These are phyloP conservation scores for Coptodon rendalli DNA, from an alignment of 2,113 vertebrate species.

Conservation along the genomic window DNA sequence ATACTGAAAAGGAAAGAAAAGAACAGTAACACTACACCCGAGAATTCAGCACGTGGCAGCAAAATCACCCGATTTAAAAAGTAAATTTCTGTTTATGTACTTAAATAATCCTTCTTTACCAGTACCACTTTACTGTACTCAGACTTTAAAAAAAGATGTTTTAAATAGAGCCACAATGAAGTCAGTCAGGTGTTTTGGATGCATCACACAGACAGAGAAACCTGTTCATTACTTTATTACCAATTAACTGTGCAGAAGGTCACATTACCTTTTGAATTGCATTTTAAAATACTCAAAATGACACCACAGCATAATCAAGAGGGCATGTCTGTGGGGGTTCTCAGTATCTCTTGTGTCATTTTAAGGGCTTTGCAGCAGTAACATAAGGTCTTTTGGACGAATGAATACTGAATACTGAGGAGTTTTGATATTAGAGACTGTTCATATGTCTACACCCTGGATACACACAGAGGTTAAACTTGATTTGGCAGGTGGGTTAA, in stretches of 20 bases:
- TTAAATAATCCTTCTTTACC: background rate
- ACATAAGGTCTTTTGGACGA: background rate
- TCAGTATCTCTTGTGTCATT: background rate
- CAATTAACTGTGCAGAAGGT: background rate
- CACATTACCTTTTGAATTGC: background rate
- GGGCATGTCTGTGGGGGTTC: background rate
- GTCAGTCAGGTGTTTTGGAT: background rate
- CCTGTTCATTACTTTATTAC: background rate
- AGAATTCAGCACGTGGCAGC: background rate
- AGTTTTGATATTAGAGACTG: background rate
- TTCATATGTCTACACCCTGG: background rate
- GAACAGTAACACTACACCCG: background rate
- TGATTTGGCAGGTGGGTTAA: background rate
- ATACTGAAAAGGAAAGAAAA: background rate
- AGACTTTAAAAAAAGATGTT: background rate
- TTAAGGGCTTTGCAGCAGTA: background rate
- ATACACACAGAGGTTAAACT: background rate
- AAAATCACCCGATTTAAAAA: background rate
- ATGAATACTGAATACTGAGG: background rate
- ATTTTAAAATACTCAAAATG: background rate
- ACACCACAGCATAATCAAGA: background rate
- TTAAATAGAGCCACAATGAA: background rate
- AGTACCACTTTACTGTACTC: background rate
- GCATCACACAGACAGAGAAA: background rate
- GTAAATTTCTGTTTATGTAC: background rate